A percentile compares a stretch with the other conserved stretches of the same genome.
These are phyloP conservation scores for Lemur catta DNA, from an alignment of 2,797 vertebrate genomes.

Conservation along the genomic window DNA sequence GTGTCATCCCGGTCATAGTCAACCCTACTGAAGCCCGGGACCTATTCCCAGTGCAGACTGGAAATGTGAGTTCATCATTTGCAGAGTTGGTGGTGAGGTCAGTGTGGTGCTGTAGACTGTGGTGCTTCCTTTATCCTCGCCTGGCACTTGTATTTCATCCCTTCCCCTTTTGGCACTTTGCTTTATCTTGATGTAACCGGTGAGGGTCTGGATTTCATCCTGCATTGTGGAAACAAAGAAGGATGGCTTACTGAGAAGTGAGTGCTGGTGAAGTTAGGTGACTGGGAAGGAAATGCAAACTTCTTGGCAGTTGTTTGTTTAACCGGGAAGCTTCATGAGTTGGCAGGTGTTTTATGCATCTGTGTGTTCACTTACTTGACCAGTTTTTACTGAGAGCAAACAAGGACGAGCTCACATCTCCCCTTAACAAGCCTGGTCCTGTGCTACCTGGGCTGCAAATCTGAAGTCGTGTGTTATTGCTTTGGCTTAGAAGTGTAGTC, in stretches of 20 bases:
- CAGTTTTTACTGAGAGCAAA: not conserved
- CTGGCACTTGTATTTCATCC: not conserved
- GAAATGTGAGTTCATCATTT: not conserved
- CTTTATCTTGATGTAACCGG: not conserved
- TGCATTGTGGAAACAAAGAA: not conserved
- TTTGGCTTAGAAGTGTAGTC: constrained; percentile 34
- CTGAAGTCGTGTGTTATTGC: not conserved
- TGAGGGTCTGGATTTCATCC: not conserved
- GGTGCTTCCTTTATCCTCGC: not conserved
- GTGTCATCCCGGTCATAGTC: not conserved
- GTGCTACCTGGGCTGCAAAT: not conserved
- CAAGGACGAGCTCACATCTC: not conserved
- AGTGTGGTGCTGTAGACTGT: not conserved
- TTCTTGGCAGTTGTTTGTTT: not conserved
- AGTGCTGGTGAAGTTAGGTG: not conserved
- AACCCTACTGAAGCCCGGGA: not conserved
- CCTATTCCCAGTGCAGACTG: not conserved
- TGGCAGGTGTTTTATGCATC: not conserved
- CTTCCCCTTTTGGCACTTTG: not conserved
- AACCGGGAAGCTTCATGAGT: not conserved
- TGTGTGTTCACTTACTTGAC: not conserved
- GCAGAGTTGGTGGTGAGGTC: not conserved
- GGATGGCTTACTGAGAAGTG: not conserved
- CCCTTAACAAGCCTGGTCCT: not conserved
- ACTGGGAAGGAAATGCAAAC: not conserved